phyloP scores from a whole-genome alignment of 2,888 invertebrate genomes.

The Dasypolia templi region DNA sequence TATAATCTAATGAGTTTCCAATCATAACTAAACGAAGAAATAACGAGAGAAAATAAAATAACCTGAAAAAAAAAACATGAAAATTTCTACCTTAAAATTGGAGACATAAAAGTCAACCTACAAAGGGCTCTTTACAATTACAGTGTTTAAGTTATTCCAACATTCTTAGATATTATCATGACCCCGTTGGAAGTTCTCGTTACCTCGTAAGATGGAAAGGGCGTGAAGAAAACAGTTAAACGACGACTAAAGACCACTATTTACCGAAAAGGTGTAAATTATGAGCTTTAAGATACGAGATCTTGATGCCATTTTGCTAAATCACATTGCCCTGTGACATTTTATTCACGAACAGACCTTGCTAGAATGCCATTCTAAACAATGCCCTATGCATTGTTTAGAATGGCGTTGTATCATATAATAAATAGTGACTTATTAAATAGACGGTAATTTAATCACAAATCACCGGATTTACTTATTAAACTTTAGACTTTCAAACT shows the following conservation, averaged over 20 bases:
- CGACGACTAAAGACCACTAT: constrained; percentile 16
- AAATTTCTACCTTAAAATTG: too few species aligned
- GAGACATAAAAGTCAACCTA: background rate
- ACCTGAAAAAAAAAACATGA: background rate
- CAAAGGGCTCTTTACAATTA: constrained; percentile 1
- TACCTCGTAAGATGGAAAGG: background rate
- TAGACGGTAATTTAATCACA: background rate
- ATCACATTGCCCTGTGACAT: constrained; percentile 12
- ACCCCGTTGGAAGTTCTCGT: constrained; percentile 34
- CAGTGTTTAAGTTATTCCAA: constrained; percentile 16
- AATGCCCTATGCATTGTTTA: too few species aligned
- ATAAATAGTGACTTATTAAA: background rate
- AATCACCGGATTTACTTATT: accelerated
- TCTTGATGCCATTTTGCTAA: constrained; percentile 17
- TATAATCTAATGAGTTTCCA: background rate
- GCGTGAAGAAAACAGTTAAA: constrained; percentile 47
- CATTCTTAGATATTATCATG: constrained; percentile 27
- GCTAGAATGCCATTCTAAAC: background rate
- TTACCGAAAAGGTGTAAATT: constrained; percentile 38
- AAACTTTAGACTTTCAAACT: background rate
- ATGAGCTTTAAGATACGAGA: constrained; percentile 7
- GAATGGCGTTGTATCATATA: too few species aligned
- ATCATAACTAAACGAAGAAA: background rate
- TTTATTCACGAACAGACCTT: constrained; percentile 11
- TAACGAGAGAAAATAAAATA: too few species aligned